Evolutionary conservation across 2,113 vertebrate species (phyloP).

Genomic region (Equus quagga): DNA sequence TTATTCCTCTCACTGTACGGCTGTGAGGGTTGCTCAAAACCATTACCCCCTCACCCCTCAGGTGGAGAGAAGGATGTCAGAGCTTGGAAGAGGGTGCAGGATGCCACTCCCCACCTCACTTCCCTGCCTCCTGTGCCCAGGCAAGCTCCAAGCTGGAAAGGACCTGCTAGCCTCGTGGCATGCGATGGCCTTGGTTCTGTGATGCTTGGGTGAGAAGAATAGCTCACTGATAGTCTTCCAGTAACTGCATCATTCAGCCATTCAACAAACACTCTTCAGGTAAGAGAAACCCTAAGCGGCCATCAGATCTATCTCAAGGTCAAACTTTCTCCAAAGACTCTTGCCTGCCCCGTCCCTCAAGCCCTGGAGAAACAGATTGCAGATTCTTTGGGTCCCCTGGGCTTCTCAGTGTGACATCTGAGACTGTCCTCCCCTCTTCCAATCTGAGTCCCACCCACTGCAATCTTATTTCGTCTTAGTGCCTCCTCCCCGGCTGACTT

Average conservation of each 20-base stretch:
- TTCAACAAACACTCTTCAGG: neutral
- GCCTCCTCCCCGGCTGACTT: neutral
- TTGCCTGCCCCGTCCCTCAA: neutral
- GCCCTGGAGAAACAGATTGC: neutral
- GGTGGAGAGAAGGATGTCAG: neutral
- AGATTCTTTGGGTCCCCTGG: neutral
- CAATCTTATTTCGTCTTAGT: neutral
- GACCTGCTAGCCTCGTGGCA: neutral
- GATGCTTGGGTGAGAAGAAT: neutral
- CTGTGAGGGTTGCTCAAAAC: neutral
- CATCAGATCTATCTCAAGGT: neutral
- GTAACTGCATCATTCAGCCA: neutral
- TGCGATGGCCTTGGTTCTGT: neutral
- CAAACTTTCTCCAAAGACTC: neutral
- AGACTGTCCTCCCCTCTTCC: neutral
- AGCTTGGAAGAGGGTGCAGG: neutral
- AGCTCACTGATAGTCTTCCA: neutral
- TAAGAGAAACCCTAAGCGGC: neutral
- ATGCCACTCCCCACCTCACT: neutral
- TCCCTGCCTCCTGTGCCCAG: neutral
- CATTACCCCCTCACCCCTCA: conserved; percentile 12
- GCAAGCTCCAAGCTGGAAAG: neutral
- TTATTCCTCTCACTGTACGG: neutral
- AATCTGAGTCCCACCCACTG: neutral
- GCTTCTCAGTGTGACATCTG: neutral